Percentiles rank a stretch among this genome's conserved stretches.
Conservation (phyloP, 2,888 invertebrate genomes). For the Acanthosepion esculentum region DNA sequence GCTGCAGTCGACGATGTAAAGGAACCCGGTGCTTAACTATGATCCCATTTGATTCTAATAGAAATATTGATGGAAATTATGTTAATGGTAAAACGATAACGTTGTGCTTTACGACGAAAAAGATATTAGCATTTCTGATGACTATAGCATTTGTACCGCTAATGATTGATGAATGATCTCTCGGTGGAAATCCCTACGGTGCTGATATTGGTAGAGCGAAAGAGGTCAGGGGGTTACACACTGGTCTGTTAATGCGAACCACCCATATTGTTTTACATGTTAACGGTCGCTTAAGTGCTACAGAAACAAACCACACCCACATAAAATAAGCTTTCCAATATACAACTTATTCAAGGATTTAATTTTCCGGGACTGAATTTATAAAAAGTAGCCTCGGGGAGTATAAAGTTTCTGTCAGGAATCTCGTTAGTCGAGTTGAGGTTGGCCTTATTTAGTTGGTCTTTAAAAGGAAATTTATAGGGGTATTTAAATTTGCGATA, state of each 20-base stretch:
- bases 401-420: background rate
- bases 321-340: background rate
- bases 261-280: slow-evolving; percentile 6
- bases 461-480: background rate
- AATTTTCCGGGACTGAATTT: background rate
- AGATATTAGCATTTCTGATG: background rate
- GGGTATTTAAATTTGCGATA: background rate
- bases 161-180: background rate
- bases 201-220: background rate
- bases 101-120: background rate
- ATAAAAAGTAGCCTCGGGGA: background rate
- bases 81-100: background rate
- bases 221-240: background rate
- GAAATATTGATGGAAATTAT: background rate
- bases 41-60: background rate
- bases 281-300: background rate
- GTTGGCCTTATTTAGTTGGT: background rate
- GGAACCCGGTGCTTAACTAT: background rate
- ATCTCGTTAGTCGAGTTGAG: background rate
- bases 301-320: background rate
- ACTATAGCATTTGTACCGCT: background rate
- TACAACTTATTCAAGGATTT: background rate
- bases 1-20: background rate
- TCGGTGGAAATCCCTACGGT: background rate
- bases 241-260: background rate